Evolutionary conservation across 2,888 invertebrate genomes (phyloP).

Genomic region (Spilarctia lutea): DNA sequence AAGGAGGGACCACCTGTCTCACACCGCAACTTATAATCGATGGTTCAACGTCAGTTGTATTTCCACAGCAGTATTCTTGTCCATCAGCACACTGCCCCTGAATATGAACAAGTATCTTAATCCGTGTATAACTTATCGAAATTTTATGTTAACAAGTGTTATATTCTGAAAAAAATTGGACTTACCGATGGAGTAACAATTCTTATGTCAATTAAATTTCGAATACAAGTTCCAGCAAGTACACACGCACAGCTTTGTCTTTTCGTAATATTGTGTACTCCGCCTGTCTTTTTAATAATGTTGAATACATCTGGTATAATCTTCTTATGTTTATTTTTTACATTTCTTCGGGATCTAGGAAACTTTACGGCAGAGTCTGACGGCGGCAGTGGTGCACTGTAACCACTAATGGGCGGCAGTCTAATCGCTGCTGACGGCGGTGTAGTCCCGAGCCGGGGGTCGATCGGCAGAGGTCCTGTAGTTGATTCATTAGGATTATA

Average conservation of each 20-base stretch:
- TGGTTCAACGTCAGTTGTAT: conserved; percentile 35
- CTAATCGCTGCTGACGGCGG: conserved; percentile 70
- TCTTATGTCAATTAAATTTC: conserved; percentile 28
- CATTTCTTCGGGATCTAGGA: conserved; percentile 73
- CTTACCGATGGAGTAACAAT: conserved; percentile 76
- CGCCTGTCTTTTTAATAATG: conserved; percentile 28
- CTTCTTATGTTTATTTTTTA: conserved; percentile 26
- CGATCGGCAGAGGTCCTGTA: conserved; percentile 79
- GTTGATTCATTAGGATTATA: conserved; percentile 79
- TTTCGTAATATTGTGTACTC: conserved; percentile 67
- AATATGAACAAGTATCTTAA: not conserved
- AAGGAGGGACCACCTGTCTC: conserved; percentile 69
- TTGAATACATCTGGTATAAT: conserved; percentile 42
- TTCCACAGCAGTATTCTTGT: conserved; percentile 78
- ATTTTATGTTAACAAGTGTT: not conserved
- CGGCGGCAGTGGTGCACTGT: conserved; percentile 68
- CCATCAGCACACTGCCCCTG: conserved; percentile 72
- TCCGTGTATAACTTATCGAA: not conserved
- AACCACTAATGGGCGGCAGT: conserved; percentile 65
- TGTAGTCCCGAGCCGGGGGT: conserved; percentile 80
- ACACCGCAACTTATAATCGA: conserved; percentile 77
- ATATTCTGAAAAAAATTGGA: conserved; percentile 1
- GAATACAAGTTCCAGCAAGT: conserved; percentile 67
- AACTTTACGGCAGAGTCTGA: conserved; percentile 74
- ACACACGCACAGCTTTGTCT: conserved; percentile 77